Evolutionary conservation across 2,113 vertebrate genomes (phyloP), one percentile per base, ranked within the genome.

Genomic region (Capricornis sumatraensis): DNA sequence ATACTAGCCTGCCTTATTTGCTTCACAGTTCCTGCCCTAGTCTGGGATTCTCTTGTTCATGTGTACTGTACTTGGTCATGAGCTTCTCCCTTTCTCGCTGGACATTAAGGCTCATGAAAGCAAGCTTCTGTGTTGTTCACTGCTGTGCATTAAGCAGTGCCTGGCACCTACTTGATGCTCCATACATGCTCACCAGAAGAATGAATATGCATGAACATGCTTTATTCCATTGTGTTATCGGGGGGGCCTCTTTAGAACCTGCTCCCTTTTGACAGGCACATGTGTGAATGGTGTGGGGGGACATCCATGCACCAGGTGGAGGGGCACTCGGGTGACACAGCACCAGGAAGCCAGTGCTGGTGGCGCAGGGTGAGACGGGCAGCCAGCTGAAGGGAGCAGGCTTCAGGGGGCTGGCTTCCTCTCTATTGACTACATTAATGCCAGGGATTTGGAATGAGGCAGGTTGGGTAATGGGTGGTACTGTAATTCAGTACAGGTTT

Each of bases 401-500:
- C 96, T 98, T 96, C 93, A 43, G 71, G 71, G 96, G 98, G 91
- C 92, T 95, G 93, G 82, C 96, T 98, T 96, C 94, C 96, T 36
- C 17, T 94, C 74, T 87, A 96, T n/a, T 98, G 98, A 98, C 94
- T 98, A 97, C 94, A 98, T 98, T 96, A 98, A 97, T 95, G 97
- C 97, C 6, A 60, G 95, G 98, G 97, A 98, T 98, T 98, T 98
- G 98, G 93, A 98, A 90, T 1, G 62, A 97, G 94, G 96, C 92
- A 62, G 76, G 5, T 52, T 95, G 97, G 97, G 96, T 98, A 98
- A 98, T 97, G 97, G 98, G 97, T 97, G 96, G 40, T 52, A n/a
- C 47, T 21, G 47, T 98, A 98, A 98, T 98, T 98, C 94, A 89
- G 96, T 98, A 98, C 98, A 98, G 98, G 97, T 97, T 98, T 98